These are phyloP conservation scores for Gadus macrocephalus DNA, from an alignment of 2,113 vertebrate genomes.

Conservation along the genomic window DNA sequence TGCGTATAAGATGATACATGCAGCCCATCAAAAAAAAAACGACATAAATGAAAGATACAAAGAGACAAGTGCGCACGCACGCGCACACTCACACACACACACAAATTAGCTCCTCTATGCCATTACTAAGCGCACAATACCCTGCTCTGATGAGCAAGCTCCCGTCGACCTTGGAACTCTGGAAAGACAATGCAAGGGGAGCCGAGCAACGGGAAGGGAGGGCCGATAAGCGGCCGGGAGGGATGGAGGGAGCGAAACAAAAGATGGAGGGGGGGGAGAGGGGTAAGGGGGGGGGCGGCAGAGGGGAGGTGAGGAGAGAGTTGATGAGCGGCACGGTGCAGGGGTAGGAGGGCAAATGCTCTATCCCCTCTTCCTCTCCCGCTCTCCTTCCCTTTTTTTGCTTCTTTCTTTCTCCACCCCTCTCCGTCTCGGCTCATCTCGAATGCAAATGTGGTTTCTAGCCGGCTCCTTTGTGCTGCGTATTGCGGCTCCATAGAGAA, in stretches of 20 bases:
- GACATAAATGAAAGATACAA: not conserved
- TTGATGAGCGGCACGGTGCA: not conserved
- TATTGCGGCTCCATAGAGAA: constrained; percentile 68
- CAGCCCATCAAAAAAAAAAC: not conserved
- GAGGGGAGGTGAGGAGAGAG: constrained; percentile 10
- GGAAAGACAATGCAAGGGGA: constrained; percentile 69
- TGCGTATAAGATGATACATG: constrained; percentile 9
- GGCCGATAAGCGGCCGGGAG: constrained; percentile 33
- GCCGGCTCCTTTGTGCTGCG: constrained; percentile 64
- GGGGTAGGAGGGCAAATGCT: not conserved
- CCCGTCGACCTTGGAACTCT: constrained; percentile 67
- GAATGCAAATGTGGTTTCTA: constrained; percentile 70
- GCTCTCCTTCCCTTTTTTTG: constrained; percentile 2
- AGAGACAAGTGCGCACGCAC: constrained; percentile 16
- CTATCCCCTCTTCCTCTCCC: not conserved
- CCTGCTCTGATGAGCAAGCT: constrained; percentile 68
- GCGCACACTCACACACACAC: constrained; percentile 14
- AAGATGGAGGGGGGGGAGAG: constrained; percentile 30
- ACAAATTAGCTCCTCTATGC: constrained; percentile 61
- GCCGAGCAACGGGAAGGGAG: constrained; percentile 45
- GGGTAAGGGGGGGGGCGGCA: constrained; percentile 15
- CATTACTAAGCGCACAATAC: constrained; percentile 57
- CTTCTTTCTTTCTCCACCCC: not conserved
- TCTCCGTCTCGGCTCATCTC: constrained; percentile 61
- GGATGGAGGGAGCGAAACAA: constrained; percentile 43